These are phyloP conservation scores for Psophia crepitans DNA, from an alignment of 2,113 vertebrate species.

Conservation along the genomic window DNA sequence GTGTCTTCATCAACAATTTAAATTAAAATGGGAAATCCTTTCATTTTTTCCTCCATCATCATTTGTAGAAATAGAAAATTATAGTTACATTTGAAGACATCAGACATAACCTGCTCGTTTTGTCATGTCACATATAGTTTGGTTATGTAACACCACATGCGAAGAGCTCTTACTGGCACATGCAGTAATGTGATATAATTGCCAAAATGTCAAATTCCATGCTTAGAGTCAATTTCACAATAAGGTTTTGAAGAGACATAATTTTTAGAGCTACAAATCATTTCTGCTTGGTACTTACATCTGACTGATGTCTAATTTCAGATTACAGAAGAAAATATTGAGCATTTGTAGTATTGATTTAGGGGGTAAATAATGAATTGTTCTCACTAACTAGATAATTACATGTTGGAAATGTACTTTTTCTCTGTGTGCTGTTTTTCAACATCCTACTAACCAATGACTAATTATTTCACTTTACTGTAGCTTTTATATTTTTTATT, in stretches of 20 bases:
- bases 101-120: not conserved
- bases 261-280: slow-evolving; percentile 15
- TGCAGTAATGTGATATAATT: slow-evolving; percentile 24
- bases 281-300: not conserved
- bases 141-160: not conserved
- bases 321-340: slow-evolving; percentile 11
- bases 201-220: slow-evolving; percentile 40
- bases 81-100: not conserved
- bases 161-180: not conserved
- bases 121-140: slow-evolving; percentile 47
- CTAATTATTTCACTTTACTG: not conserved
- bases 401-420: not conserved
- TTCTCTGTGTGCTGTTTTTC: not conserved
- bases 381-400: not conserved
- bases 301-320: slow-evolving; percentile 5
- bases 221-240: slow-evolving; percentile 22
- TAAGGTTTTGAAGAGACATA: not conserved
- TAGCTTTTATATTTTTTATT: not conserved
- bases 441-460: not conserved
- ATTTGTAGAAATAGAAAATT: not conserved
- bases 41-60: not conserved
- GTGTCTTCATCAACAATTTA: not conserved
- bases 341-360: slow-evolving; percentile 13
- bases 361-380: not conserved
- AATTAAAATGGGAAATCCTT: slow-evolving; percentile 34